A percentile compares a stretch with the other conserved stretches of the same genome.
Evolutionary conservation across 2,113 vertebrate genomes (phyloP).

Genomic region (Rhea americana): DNA sequence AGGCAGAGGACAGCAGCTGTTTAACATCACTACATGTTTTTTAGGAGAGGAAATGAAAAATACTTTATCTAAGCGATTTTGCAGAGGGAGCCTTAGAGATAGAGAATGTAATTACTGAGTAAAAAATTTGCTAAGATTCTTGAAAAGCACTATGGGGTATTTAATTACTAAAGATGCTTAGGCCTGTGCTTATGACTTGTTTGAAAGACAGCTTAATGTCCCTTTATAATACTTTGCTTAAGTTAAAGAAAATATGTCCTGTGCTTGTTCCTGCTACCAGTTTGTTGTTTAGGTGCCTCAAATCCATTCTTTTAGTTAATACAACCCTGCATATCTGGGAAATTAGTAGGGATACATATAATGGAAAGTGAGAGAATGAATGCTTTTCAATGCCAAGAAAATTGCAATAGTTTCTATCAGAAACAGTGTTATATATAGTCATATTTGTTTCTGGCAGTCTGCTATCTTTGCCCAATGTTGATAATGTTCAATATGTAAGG

Average conservation of each 20-base stretch:
- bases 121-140: conserved; percentile 56
- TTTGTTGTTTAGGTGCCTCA: background rate
- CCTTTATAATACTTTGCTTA: background rate
- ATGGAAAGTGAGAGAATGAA: background rate
- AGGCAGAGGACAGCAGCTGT: conserved; percentile 10
- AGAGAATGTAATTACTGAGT: conserved; percentile 43
- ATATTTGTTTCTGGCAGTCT: background rate
- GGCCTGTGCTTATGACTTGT: conserved; percentile 30
- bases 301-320: background rate
- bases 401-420: background rate
- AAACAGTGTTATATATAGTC: background rate
- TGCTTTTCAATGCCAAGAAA: background rate
- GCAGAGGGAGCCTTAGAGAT: conserved; percentile 35
- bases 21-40: background rate
- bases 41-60: conserved; percentile 46
- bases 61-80: conserved; percentile 43
- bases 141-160: conserved; percentile 57
- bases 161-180: conserved; percentile 38
- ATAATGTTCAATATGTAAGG: background rate
- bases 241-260: background rate
- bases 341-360: background rate
- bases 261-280: background rate
- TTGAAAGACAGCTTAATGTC: conserved; percentile 18
- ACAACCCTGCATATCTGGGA: background rate
- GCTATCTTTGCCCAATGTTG: background rate